Evolutionary conservation across 2,797 vertebrate species (phyloP).

Genomic region (Lophura swinhoii): DNA sequence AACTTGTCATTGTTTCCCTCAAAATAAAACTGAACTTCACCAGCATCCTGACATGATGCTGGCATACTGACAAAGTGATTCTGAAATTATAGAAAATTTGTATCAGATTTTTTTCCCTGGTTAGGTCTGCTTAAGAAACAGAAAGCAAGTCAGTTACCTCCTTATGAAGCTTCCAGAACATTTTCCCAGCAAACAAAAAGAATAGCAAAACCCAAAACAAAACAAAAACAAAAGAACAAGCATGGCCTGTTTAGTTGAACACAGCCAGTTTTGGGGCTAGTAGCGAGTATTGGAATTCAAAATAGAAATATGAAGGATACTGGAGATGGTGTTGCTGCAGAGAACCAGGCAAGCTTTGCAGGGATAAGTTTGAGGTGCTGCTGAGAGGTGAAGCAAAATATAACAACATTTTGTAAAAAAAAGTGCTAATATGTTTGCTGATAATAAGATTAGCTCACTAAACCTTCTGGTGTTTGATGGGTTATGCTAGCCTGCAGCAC

Average conservation of each 20-base stretch:
- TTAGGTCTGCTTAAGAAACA: not conserved
- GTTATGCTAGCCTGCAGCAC: not conserved
- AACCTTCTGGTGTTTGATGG: not conserved
- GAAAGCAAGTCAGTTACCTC: not conserved
- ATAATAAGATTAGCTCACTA: not conserved
- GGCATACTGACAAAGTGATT: not conserved
- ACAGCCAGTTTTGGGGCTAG: not conserved
- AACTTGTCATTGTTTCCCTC: not conserved
- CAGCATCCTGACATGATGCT: rapidly evolving
- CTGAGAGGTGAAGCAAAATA: not conserved
- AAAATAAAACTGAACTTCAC: not conserved
- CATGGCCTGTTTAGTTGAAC: not conserved
- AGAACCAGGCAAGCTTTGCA: not conserved
- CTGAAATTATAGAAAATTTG: not conserved
- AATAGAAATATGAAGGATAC: rapidly evolving
- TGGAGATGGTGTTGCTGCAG: not conserved
- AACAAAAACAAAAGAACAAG: not conserved
- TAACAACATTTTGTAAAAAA: not conserved
- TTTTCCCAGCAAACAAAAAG: not conserved
- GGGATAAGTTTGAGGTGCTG: not conserved
- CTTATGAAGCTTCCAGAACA: not conserved
- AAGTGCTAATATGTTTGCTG: not conserved
- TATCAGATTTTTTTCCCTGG: not conserved
- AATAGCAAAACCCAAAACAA: not conserved
- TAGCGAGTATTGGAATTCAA: not conserved